Conservation (phyloP, 2,888 invertebrate genomes). For the Mesorhabditis belari region DNA sequence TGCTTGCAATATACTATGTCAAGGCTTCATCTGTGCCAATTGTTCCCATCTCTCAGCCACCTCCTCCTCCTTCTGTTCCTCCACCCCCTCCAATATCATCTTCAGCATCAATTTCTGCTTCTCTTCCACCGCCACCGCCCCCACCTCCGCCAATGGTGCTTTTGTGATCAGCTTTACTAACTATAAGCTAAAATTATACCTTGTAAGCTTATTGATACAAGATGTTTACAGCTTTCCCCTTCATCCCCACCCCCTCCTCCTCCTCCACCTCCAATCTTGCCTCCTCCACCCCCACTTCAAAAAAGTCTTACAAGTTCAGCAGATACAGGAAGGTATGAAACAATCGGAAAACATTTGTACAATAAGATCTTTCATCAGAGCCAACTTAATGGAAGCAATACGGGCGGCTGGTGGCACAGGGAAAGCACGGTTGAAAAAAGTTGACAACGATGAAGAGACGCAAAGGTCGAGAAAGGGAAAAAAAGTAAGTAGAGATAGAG, state of each 20-base stretch:
- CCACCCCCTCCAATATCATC: not conserved
- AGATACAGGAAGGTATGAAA: slow-evolving; percentile 1
- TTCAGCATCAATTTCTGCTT: too few relatives aligned
- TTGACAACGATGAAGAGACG: not conserved
- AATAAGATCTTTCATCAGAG: slow-evolving; percentile 4
- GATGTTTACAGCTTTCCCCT: slow-evolving; percentile 5
- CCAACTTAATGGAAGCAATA: slow-evolving; percentile 31
- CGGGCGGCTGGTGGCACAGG: slow-evolving; percentile 31
- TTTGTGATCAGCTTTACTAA: not conserved
- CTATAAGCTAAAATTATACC: too few relatives aligned
- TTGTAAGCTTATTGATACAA: not conserved
- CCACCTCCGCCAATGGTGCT: slow-evolving; percentile 1
- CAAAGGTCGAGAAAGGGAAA: slow-evolving; percentile 3
- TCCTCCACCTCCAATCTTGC: slow-evolving; percentile 5
- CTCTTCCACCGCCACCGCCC: slow-evolving; percentile 3
- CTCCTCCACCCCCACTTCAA: slow-evolving; percentile 12
- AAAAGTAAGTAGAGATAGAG: not conserved
- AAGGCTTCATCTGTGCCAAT: too few relatives aligned
- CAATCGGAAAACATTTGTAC: not conserved
- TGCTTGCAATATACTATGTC: too few relatives aligned
- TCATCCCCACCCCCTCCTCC: slow-evolving; percentile 8
- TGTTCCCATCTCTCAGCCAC: too few relatives aligned
- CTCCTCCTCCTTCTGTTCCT: not conserved
- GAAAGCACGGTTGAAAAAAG: slow-evolving; percentile 20
- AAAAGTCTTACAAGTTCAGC: slow-evolving; percentile 1